A percentile compares a stretch with the other conserved stretches of the same genome.
phyloP scores from a whole-genome alignment of 2,113 vertebrate genomes.

The Pygoscelis adeliae region DNA sequence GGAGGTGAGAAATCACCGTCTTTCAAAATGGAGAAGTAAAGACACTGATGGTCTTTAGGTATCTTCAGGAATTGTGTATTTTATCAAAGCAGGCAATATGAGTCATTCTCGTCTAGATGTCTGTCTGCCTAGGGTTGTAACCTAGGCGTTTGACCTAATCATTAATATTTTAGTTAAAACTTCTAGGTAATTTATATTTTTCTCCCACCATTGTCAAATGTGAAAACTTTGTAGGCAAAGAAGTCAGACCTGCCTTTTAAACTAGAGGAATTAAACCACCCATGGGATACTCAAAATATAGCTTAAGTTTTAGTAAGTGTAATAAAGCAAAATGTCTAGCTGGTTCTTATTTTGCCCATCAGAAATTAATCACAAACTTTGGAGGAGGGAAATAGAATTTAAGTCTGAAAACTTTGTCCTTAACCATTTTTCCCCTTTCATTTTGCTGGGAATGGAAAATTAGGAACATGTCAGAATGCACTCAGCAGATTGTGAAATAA shows the following conservation, averaged over 20 bases:
- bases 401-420: not conserved
- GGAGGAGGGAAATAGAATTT: not conserved
- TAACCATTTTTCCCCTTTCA: not conserved
- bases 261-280: not conserved
- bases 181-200: not conserved
- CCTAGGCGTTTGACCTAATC: not conserved
- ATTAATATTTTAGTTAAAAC: not conserved
- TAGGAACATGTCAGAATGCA: not conserved
- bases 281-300: not conserved
- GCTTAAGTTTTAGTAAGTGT: not conserved
- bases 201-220: not conserved
- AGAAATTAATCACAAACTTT: not conserved
- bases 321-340: not conserved
- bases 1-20: not conserved
- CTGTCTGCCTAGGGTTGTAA: not conserved
- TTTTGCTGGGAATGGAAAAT: not conserved
- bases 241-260: not conserved
- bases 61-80: not conserved
- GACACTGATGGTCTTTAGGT: not conserved
- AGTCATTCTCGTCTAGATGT: not conserved
- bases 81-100: not conserved
- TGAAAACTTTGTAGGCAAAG: not conserved
- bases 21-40: not conserved
- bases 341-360: not conserved
- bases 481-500: not conserved